Conservation (phyloP, 2,888 invertebrate genomes). For the Drosophila acutilabella region DNA sequence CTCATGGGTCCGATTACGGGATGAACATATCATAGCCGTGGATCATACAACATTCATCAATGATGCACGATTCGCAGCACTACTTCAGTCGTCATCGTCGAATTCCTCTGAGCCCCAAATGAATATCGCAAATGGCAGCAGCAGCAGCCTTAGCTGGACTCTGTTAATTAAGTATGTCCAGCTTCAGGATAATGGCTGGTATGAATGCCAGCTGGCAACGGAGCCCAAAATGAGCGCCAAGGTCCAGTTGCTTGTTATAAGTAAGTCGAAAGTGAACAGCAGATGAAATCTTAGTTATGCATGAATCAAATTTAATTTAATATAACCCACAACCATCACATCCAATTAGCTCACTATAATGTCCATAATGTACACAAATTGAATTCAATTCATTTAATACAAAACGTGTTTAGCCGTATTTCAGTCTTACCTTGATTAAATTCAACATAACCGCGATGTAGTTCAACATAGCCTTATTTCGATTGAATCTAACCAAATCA, state of each 20-base stretch:
- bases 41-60: slow-evolving; percentile 94
- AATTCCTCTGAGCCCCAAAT: slow-evolving; percentile 29
- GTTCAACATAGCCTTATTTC: background rate
- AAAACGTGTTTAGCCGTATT: background rate
- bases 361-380: too few species aligned
- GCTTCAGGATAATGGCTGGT: slow-evolving; percentile 93
- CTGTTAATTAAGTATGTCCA: slow-evolving; percentile 95
- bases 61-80: slow-evolving; percentile 95
- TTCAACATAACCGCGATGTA: background rate
- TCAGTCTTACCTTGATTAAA: background rate
- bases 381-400: background rate
- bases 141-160: slow-evolving; percentile 91
- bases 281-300: too few species aligned
- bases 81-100: slow-evolving; percentile 60
- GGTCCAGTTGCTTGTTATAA: slow-evolving; percentile 85
- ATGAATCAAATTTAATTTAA: background rate
- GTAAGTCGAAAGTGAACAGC: slow-evolving; percentile 48
- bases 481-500: background rate
- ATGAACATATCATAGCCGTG: slow-evolving; percentile 95
- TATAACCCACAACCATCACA: background rate
- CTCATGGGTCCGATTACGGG: slow-evolving; percentile 94
- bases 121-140: slow-evolving; percentile 88
- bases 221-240: slow-evolving; percentile 97
- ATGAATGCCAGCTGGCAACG: slow-evolving; percentile 97
- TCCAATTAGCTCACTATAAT: too few species aligned